Evolutionary conservation across 2,888 invertebrate species (phyloP), one percentile per base, ranked within the genome.

Genomic region (Eupithecia centaureata): DNA sequence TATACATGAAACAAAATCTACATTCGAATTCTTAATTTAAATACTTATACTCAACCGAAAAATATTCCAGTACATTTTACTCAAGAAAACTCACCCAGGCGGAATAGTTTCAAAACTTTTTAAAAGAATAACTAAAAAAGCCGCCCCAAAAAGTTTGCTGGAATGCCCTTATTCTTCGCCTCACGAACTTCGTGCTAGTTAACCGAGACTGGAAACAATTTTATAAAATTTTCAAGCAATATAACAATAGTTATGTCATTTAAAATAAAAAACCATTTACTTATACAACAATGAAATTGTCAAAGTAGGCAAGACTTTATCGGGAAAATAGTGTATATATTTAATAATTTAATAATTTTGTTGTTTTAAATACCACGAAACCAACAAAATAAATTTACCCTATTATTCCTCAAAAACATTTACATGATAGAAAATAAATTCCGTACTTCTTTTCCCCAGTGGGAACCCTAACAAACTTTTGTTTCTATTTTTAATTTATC

Each of bases 401-500:
- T 13, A 12, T 5, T 25, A 25, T 25, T 51, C 22, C 15, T 5
- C 22, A 15, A 56, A n/a, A 30, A 18, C 28, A 32, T 18, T 57
- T n/a, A 32, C 13, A 5, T 32, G 30, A 56, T 56, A 52, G 15
- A 52, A 27, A 5, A 13, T 5, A 10, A n/a, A n/a, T 27, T 30
- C 15, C n/a, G 30, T 33, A 13, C 33, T 57, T 57, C 57, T 30
- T 32, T 28, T 30, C 30, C 30, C 57, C 32, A 5, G 18, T 32
- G 57, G 57, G 2, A 38, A 59, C 27, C 27, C 57, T 57, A 57
- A 57, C 12, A 32, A 57, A 57, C 32, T 57, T 57, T 30, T 33
- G 67, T 75, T 76, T 58, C 56, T 71, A 71, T 67, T 79, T 78
- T 79, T 77, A 74, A 76, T 72, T 74, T 72, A 72, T 74, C 74